Base-by-base conservation (phyloP, 1,140 invertebrate genomes). In the Aphaenogaster rudis region DNA sequence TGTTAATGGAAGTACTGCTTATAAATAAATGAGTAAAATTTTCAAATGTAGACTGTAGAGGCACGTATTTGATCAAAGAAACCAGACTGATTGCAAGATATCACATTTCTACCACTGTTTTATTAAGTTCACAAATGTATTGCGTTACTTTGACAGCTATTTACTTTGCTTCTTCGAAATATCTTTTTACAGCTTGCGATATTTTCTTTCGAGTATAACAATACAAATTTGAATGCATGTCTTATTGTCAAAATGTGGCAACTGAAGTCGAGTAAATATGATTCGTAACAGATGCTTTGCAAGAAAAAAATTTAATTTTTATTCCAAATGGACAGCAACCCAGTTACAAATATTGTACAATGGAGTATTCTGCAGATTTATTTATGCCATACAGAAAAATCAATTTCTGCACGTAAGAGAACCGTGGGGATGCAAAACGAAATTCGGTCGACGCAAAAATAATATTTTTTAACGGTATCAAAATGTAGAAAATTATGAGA, bases 401-500 rank as follows among this genome's bases (percentile, higher is more conserved):
- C 13, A 52, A 69, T 80, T 80, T 80, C 33, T 6, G 8, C 2
- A 45, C 0, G 21, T 28, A 54, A 42, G 13, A 52, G 13, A 57
- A 67, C 1, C 33, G 7, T 36, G 7, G 11, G 8, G 8, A 28
- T 15, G 13, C 15, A 64, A 69, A 78, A 21, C 15, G 1, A 63
- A 63, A 80, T 54, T 80, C 15, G 33, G 8, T 80, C 15, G 28
- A 28, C 4, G 11, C 7, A 64, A 21, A 67, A 67, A 54, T 80
- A 54, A 80, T 57, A 36, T 80, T 69, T 42, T 80, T 67, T 17
- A 69, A 42, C 13, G 3, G n/a, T 54, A 80, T 52, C 45, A 66
- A 66, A 79, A 50, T 52, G 21, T 17, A 21, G 17, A 52, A 69
- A 57, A 54, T 69, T 67, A 42, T 42, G 48, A 80, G n/a, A 69